Evolutionary conservation across 1,140 invertebrate species (phyloP), one percentile per base, ranked within the genome.

Genomic region (Reticulitermes speratus): DNA sequence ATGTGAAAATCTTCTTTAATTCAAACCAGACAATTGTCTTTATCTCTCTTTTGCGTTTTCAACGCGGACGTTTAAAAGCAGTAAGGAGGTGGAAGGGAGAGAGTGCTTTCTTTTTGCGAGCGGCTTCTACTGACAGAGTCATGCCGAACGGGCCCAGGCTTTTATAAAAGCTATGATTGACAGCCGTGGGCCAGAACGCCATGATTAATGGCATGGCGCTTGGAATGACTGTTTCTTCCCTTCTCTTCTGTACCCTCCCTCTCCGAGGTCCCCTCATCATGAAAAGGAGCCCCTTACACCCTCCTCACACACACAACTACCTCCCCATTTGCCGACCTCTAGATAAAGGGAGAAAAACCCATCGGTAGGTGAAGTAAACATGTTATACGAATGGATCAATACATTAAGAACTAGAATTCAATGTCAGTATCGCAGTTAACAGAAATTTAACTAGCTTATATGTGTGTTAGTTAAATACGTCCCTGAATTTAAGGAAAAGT

Each of bases 281-380:
- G 2, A 75, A 75, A 9, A 75, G 14, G 59, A 65, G 21, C 59
- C 59, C 59, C 59, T 65, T 65, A 65, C 59, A 65, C 59, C 59
- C 65, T 30, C 25, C 65, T n/a, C n/a, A 75, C 65, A 75, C 14
- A 75, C 65, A 75, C 65, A 19, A 75, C 65, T 75, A 30, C n/a
- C 65, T n/a, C 65, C 25, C 65, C 65, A 75, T 75, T 75, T 75
- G 65, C 65, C 65, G 65, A 75, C 65, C 65, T 14, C 65, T 75
- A 75, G 65, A 75, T 75, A 75, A 75, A 75, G 65, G 25, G 65
- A 30, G 65, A 30, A 75, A 75, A 75, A 75, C 65, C 65, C 65
- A 75, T 75, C 65, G n/a, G 65, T 75, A 75, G n/a, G 65, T 75
- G 65, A 75, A 75, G 65, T 75, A 75, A 75, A 75, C 65, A 75